These are phyloP conservation scores for Acanthurus lineatus DNA, from an alignment of 2,797 vertebrate species.

Conservation along the genomic window DNA sequence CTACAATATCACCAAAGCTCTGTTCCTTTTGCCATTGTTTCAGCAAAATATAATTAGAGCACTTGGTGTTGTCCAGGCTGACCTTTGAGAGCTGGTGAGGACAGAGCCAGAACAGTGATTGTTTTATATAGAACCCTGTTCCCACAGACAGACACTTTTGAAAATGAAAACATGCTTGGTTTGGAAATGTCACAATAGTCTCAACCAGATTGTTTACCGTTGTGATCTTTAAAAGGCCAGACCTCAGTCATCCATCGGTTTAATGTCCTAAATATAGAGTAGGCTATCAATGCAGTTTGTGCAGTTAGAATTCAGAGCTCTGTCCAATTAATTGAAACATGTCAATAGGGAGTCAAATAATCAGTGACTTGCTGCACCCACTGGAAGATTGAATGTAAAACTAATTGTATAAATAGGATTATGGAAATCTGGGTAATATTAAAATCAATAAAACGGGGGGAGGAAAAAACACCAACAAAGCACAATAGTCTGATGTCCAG, in stretches of 20 bases:
- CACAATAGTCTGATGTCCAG: slow-evolving; percentile 62
- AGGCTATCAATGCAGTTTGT: slow-evolving; percentile 55
- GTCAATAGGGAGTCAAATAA: slow-evolving; percentile 74
- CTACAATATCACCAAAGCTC: slow-evolving; percentile 23
- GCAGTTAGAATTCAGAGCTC: slow-evolving; percentile 38
- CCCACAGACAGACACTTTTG: slow-evolving; percentile 35
- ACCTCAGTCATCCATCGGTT: slow-evolving; percentile 48
- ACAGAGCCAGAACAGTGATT: slow-evolving; percentile 48
- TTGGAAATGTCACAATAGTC: slow-evolving; percentile 67
- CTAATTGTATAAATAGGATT: slow-evolving; percentile 81
- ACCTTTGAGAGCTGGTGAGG: slow-evolving; percentile 73
- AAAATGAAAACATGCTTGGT: slow-evolving; percentile 31
- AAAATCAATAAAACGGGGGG: slow-evolving; percentile 75
- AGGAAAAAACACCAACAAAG: slow-evolving; percentile 60
- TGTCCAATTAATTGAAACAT: slow-evolving; percentile 65
- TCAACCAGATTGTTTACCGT: slow-evolving; percentile 55
- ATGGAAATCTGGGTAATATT: slow-evolving; percentile 76
- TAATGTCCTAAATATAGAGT: slow-evolving; percentile 42
- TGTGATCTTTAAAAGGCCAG: slow-evolving; percentile 56
- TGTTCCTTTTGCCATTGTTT: slow-evolving; percentile 39
- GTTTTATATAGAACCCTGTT: slow-evolving; percentile 54
- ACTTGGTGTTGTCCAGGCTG: slow-evolving; percentile 57
- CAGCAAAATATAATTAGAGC: slow-evolving; percentile 68
- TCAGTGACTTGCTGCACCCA: slow-evolving; percentile 54
- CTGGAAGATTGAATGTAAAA: slow-evolving; percentile 64